A percentile compares a stretch with the other conserved stretches of the same genome.
Evolutionary conservation across 2,888 invertebrate genomes (phyloP).

Genomic region (Vesta saturnalis): DNA sequence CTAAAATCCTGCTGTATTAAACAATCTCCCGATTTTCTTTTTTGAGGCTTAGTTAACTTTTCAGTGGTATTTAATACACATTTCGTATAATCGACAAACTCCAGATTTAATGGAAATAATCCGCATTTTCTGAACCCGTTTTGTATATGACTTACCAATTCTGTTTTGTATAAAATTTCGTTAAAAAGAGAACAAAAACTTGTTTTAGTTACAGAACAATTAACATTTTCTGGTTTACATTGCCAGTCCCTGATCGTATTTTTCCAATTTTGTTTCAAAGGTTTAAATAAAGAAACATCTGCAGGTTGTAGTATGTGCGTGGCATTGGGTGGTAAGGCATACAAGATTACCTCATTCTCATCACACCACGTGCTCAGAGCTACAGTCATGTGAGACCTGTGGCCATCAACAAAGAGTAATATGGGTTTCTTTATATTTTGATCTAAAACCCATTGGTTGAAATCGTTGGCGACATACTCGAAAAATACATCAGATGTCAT

Average conservation of each 20-base stretch:
- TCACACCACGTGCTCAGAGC: neutral
- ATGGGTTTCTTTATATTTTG: slow-evolving; percentile 3
- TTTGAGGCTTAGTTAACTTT: slow-evolving; percentile 5
- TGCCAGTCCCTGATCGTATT: neutral
- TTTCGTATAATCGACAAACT: slow-evolving; percentile 3
- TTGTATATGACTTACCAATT: neutral
- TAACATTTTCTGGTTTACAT: slow-evolving; percentile 5
- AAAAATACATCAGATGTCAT: neutral
- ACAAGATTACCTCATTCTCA: slow-evolving; percentile 5
- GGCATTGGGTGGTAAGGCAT: slow-evolving; percentile 3
- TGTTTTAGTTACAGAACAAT: slow-evolving; percentile 5
- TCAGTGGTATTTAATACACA: slow-evolving; percentile 5
- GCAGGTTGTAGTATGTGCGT: slow-evolving; percentile 4
- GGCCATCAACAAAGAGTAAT: neutral
- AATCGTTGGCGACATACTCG: neutral
- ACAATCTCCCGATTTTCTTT: slow-evolving; percentile 5
- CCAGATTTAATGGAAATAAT: slow-evolving; percentile 4
- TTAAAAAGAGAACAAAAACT: slow-evolving; percentile 5
- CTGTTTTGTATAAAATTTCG: neutral
- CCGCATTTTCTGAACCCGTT: slow-evolving; percentile 9
- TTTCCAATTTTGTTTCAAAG: slow-evolving; percentile 5
- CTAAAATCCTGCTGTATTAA: neutral
- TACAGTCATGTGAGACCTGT: slow-evolving; percentile 5
- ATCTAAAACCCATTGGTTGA: slow-evolving; percentile 5
- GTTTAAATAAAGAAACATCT: slow-evolving; percentile 5